phyloP scores from a whole-genome alignment of 2,888 invertebrate genomes.

The Rotaria magnacalcarata region DNA sequence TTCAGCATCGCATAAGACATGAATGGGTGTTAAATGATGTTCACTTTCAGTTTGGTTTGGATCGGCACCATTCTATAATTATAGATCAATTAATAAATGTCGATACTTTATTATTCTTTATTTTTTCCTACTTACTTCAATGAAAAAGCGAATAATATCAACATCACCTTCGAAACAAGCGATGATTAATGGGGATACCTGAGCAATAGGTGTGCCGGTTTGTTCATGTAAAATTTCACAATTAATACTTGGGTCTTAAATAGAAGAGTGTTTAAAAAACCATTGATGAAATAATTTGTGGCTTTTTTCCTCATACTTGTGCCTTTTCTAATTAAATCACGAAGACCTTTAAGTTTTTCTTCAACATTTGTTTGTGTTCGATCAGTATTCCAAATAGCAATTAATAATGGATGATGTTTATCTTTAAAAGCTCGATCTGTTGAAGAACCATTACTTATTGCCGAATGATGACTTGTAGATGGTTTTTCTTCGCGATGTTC shows the following conservation, averaged over 20 bases:
- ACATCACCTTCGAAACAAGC: slow-evolving; percentile 47
- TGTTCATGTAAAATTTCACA: slow-evolving; percentile 47
- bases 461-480: background rate
- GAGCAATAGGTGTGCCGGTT: slow-evolving; percentile 46
- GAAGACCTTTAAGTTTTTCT: slow-evolving; percentile 43
- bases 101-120: background rate
- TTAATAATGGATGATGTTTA: slow-evolving; percentile 46
- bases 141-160: slow-evolving; percentile 45
- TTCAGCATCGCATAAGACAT: slow-evolving; percentile 47
- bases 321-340: slow-evolving; percentile 41
- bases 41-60: slow-evolving; percentile 46
- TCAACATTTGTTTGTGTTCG: slow-evolving; percentile 39
- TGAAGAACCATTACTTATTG: background rate
- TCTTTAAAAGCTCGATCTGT: slow-evolving; percentile 45
- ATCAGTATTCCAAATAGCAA: slow-evolving; percentile 46
- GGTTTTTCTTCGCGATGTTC: background rate
- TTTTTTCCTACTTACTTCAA: slow-evolving; percentile 21
- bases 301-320: background rate
- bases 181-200: slow-evolving; percentile 46
- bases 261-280: background rate
- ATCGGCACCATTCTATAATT: slow-evolving; percentile 39
- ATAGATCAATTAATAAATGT: too few relatives aligned
- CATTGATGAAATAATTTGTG: background rate
- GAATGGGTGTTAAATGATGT: slow-evolving; percentile 46
- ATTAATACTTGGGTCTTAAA: slow-evolving; percentile 30